Base-by-base conservation (phyloP, 2,888 invertebrate species). In the Adelognathus sp. region DNA sequence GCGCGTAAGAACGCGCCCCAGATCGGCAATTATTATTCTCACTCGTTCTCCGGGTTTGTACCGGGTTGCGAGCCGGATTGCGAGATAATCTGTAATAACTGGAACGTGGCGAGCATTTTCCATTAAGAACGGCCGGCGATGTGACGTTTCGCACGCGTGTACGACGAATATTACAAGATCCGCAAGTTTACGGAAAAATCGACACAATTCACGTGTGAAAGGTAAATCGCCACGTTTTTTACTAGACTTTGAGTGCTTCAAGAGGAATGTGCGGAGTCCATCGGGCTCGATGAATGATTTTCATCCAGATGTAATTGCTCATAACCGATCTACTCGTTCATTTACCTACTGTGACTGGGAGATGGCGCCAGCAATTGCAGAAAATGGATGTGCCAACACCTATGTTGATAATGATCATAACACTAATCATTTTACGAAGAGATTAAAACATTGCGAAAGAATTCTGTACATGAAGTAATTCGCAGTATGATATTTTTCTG, bases 1-100 rank as follows among this genome's bases (percentile, higher is more conserved):
- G 5, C 44, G 24, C n/a, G n/a, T 44, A 27, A 3, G 21, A 64
- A 36, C 29, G 14, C 46, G 50, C 66, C 29, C 46, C 11, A 39
- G 36, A 58, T 50, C 50, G 50, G 58, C 58, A 14, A 11, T 60
- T 18, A 50, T 73, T 66, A 66, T 73, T 39, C 21, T 56, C 46
- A 2, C 18, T 14, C 39, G 36, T 58, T 56, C n/a, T 41, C 29
- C 24, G n/a, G 5, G 33, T 9, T 18, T 52, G 7, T 52, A 52
- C 27, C 33, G 29, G 50, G 27, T 44, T 11, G n/a, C n/a, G 11
- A 56, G 33, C 33, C 31, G 44, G 50, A 79, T 79, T 79, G 79
- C 81, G 69, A 79, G 72, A 36, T 36, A 41, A 58, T 64, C 41
- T 21, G 31, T 64, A 76, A 79, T 74, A 79, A 79, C 69, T 74